Evolutionary conservation across 2,888 invertebrate genomes (phyloP), one percentile per base, ranked within the genome.

Genomic region (Myopa tessellatipennis): DNA sequence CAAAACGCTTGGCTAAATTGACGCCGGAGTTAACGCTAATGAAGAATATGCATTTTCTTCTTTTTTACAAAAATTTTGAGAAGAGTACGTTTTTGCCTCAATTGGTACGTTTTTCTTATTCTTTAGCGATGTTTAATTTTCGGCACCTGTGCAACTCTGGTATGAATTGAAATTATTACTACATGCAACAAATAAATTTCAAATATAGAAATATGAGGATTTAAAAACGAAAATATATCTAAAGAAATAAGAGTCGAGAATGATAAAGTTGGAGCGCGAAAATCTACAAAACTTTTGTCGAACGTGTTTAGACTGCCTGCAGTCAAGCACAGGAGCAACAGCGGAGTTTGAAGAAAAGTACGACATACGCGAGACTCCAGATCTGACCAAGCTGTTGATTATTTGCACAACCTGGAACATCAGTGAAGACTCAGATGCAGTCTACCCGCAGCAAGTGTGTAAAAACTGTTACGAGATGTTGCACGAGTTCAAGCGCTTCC

Each of bases 271-370:
- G 40, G 34, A 73, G 14, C 45, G 18, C 18, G 36, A 34, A 18
- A 67, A 74, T 68, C n/a, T 74, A 14, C 74, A 74, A 12, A 52
- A 10, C 18, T 74, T 67, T 52, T 74, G 74, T 55, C 74, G 74
- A 16, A 74, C 68, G 10, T 74, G 74, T 18, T 68, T 74, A 18
- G 58, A 40, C 8, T 26, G 36, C 6, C 26, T 74, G 14, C 12
- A 58, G n/a, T 26, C 74, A 0, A 8, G 55, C 36, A n/a, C 4
- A 7, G 67, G 10, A n/a, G 4, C 38, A 10, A 40, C 14, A 50
- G 18, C 45, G 50, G 67, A 36, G 40, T 69, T 26, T n/a, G 38
- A 18, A n/a, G 14, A 8, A 14, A 72, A 67, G 2, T 74, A 67
- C 34, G 34, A 74, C 36, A 74, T 74, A 7, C 67, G 34, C 7